Base-by-base conservation (phyloP, 2,113 vertebrate species). In the Ochotona curzoniae region DNA sequence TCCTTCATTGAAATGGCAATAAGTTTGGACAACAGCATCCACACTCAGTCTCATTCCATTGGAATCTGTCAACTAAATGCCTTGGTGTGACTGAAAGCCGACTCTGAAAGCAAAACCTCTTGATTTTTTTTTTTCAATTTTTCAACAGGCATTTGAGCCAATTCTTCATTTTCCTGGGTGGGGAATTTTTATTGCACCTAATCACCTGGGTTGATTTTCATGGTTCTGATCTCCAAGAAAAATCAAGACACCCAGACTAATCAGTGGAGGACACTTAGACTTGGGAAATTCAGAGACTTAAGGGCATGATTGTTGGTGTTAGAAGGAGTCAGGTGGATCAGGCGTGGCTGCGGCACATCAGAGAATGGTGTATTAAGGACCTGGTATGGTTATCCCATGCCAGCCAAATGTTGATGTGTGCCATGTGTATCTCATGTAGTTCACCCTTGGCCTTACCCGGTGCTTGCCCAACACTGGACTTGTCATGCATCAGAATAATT, bases 321-420 rank as follows among this genome's bases (percentile, higher is more conserved):
- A 44, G 38, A 44, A 44, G 38, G 38, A 6, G 38, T 44, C 38
- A 44, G 38, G 10, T 17, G 47, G 70, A 30, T 25, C 47, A 23
- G n/a, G 14, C 0, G 21, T 25, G 69, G 32, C 76, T 17, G 0
- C 1, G 32, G 5, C 2, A 0, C 20, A 47, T 61, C 7, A 2
- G 38, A 11, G 61, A 30, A 38, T 0, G 18, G 18, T 57, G 18
- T 57, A 57, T 28, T 5, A 61, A 21, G 32, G 76, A 23, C 21
- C 0, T 0, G 8, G 8, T 44, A 26, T 7, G 14, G 8, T 3
- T n/a, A 2, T 2, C 28, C 15, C 1, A 26, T 4, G 38, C 23
- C 17, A 10, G 25, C 15, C 23, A 21, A 2, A 0, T 2, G 20
- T 2, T 14, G 13, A 21, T 14, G 18, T 1, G 23, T 1, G 60